phyloP scores from a whole-genome alignment of 2,888 invertebrate genomes.

The Hipparchia sbordonii region DNA sequence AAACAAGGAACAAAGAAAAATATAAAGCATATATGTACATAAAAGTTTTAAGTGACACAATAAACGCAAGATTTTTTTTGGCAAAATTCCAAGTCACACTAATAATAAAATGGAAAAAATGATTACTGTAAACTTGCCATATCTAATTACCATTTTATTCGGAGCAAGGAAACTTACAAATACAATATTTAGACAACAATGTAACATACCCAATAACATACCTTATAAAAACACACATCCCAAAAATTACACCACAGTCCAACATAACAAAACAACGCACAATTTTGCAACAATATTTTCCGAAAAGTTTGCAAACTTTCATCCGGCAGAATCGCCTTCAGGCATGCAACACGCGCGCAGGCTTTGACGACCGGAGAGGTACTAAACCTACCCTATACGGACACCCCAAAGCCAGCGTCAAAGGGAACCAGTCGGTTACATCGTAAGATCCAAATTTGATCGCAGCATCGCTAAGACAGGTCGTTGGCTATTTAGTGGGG shows the following conservation, averaged over 20 bases:
- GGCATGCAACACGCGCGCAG: conserved; percentile 50
- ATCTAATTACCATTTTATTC: too few species aligned
- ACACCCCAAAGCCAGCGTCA: conserved; percentile 52
- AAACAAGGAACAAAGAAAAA: too few species aligned
- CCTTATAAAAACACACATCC: conserved; percentile 28
- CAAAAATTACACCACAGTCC: conserved; percentile 19
- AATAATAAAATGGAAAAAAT: too few species aligned
- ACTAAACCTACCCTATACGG: conserved; percentile 51
- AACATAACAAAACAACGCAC: conserved; percentile 3
- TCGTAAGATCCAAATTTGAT: conserved; percentile 81
- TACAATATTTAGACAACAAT: background rate
- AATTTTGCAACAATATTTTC: conserved; percentile 22
- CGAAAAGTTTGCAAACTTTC: conserved; percentile 64
- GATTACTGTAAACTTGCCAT: too few species aligned
- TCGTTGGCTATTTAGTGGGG: conserved; percentile 65
- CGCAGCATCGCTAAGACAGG: conserved; percentile 74
- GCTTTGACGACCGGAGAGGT: conserved; percentile 57
- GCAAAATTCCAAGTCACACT: too few species aligned
- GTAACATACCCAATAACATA: conserved; percentile 22
- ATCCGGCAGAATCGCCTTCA: conserved; percentile 43
- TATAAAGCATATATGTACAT: too few species aligned
- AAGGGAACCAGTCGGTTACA: conserved; percentile 74
- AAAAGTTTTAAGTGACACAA: too few species aligned
- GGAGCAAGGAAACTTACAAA: too few species aligned
- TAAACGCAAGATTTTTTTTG: too few species aligned